A percentile compares a stretch with the other conserved stretches of the same genome.
These are phyloP conservation scores for Rattus norvegicus DNA, from an alignment of 2,113 vertebrate genomes.

Conservation along the genomic window GRCr8 NC_086024.1:132344501-132345000, in stretches of 20 bases:
- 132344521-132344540: not conserved
- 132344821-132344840: conserved; percentile 78
- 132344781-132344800: conserved; percentile 50
- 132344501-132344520: not conserved
- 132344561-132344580: not conserved
- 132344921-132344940: conserved; percentile 67
- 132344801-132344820: conserved; percentile 77
- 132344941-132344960: conserved; percentile 20
- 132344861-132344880: conserved; percentile 80
- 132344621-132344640: fast-evolving
- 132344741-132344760: not conserved
- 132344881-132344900: conserved; percentile 83
- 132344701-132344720: not conserved
- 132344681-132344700: fast-evolving
- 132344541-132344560: not conserved
- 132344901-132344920: conserved; percentile 73
- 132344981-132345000: not conserved
- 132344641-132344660: fast-evolving
- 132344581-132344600: fast-evolving
- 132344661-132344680: fast-evolving
- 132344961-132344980: not conserved
- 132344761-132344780: conserved; percentile 1
- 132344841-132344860: conserved; percentile 80
- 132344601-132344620: fast-evolving
- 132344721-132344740: not conserved